These are phyloP conservation scores for Anthonomus grandis DNA, from an alignment of 1,140 invertebrate genomes.

Conservation along the genomic window DNA sequence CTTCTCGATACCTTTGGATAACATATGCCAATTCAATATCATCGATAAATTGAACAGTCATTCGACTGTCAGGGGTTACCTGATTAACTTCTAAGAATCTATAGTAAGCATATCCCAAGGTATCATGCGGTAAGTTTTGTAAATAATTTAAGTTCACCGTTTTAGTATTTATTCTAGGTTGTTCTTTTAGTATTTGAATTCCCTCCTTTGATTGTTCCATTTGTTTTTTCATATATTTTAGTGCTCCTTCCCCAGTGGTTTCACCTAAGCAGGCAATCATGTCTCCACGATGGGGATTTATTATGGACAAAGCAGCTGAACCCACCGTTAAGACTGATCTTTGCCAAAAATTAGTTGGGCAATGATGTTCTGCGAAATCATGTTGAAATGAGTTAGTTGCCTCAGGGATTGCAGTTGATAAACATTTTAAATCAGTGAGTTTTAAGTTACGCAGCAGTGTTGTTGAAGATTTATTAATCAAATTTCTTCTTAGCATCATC, in stretches of 20 bases:
- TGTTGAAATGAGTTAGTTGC: no score
- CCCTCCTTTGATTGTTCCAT: constrained; percentile 64
- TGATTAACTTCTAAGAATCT: constrained; percentile 79
- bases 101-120: constrained; percentile 80
- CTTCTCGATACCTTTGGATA: constrained; percentile 95
- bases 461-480: no score
- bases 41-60: constrained; percentile 86
- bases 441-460: no score
- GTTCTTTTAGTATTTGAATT: constrained; percentile 66
- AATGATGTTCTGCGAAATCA: constrained; percentile 61
- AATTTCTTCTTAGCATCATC: no score
- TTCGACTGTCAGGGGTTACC: constrained; percentile 89
- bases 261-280: constrained; percentile 94
- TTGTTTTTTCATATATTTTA: constrained; percentile 63
- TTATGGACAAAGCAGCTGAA: constrained; percentile 70
- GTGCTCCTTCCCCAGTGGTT: constrained; percentile 69
- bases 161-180: constrained; percentile 81
- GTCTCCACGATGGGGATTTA: constrained; percentile 76
- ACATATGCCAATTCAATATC: constrained; percentile 91
- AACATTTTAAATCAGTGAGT: no score
- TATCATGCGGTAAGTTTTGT: constrained; percentile 67
- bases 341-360: constrained; percentile 71
- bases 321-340: constrained; percentile 71
- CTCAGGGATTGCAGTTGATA: no score
- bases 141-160: constrained; percentile 77